Percentiles rank a stretch among this genome's conserved stretches.
These are phyloP conservation scores for Oreochromis tanganicae DNA, from an alignment of 2,113 vertebrate genomes.

Conservation along the genomic window DNA sequence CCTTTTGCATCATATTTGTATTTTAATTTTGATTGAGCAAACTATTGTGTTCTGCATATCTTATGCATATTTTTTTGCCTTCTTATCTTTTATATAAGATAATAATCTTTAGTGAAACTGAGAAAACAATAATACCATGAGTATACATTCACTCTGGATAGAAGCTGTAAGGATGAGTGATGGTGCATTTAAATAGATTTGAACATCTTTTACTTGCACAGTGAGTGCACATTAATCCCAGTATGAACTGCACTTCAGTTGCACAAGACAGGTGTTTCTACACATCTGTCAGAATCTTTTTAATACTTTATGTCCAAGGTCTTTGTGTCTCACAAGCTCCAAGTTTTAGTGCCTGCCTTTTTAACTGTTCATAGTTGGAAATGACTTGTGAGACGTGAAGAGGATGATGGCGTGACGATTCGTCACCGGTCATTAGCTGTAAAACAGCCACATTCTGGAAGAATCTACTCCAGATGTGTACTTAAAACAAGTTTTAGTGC, in stretches of 20 bases:
- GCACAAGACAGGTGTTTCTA: not conserved
- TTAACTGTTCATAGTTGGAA: not conserved
- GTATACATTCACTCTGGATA: not conserved
- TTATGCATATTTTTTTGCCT: not conserved
- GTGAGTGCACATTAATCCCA: not conserved
- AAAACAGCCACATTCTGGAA: constrained; percentile 49
- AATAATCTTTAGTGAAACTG: not conserved
- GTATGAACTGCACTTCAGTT: not conserved
- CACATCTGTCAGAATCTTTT: not conserved
- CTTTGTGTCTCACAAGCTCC: not conserved
- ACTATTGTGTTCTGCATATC: not conserved
- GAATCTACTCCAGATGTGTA: constrained; percentile 68
- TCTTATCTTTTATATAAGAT: not conserved
- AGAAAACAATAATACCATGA: not conserved
- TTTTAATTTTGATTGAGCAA: not conserved
- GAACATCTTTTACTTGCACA: not conserved
- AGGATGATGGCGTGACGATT: constrained; percentile 27
- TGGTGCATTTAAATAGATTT: not conserved
- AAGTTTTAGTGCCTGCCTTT: not conserved
- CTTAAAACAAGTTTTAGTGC: constrained; percentile 48
- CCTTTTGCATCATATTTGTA: not conserved
- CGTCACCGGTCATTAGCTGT: constrained; percentile 45
- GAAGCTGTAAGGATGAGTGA: not conserved
- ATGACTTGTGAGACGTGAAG: not conserved
- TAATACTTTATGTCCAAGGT: not conserved